Evolutionary conservation across 1,140 invertebrate species (phyloP), one percentile per base, ranked within the genome.

Genomic region (Drosophila orena): DNA sequence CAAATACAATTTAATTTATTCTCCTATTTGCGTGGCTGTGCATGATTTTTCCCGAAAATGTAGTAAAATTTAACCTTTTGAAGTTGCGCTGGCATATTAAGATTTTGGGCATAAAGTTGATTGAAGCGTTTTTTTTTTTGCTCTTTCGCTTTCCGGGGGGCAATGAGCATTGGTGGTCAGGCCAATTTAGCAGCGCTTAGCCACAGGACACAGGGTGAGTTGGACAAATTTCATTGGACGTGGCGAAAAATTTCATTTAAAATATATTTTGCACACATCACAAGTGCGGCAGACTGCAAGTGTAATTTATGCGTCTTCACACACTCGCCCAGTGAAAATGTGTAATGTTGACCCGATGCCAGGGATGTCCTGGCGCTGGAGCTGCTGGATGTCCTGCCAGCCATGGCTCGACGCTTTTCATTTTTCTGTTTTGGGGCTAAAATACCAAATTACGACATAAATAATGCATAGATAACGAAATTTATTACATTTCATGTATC

Each of bases 381-480:
- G 50, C 30, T 73, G 69, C 30, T 73, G 70, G 40, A 59, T 46
- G 68, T 69, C 56, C 73, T 77, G 62, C 64, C 72, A 75, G 71
- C 71, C 72, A 75, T 75, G 75, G 73, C 73, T 59, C 72, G 72
- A 84, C 76, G 84, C 84, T 89, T 84, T 89, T 84, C 84, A 83
- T 88, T 88, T 88, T 88, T 89, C 84, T 88, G 76, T 84, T 89
- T 89, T 90, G 77, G 84, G 84, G 84, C 85, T 89, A 89, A 89
- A 89, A 89, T 89, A 90, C 84, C 84, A 89, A 89, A 89, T 89
- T 89, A 89, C 84, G 84, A 89, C 85, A 89, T 89, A 89, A 89
- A 89, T 89, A 89, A 89, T 89, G 84, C 84, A 90, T 89, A 89
- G 84, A 89, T 89, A 89, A 89, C 84, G 73, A 89, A 89, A 89